Conservation (phyloP, 2,113 vertebrate genomes). For the Sphyrna mokarran region DNA sequence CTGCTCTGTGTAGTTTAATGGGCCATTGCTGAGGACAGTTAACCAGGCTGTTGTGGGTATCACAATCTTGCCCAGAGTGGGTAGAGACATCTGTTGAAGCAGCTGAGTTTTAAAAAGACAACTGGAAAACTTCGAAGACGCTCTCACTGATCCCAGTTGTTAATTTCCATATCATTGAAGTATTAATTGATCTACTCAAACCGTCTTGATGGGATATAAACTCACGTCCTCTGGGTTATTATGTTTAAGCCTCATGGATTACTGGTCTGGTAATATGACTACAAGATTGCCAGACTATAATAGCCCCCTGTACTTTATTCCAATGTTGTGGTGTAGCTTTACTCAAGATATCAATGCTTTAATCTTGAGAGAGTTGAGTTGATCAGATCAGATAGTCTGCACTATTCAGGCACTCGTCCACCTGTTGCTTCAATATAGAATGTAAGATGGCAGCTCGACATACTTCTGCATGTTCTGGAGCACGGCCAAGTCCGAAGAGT, state of each 20-base stretch:
- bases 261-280: background rate
- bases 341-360: background rate
- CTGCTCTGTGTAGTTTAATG: background rate
- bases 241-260: background rate
- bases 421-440: constrained; percentile 2
- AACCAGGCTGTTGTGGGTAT: background rate
- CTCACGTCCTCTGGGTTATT: background rate
- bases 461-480: background rate
- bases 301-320: background rate
- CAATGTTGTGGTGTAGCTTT: background rate
- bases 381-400: background rate
- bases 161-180: background rate
- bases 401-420: background rate
- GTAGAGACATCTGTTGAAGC: background rate
- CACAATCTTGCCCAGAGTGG: background rate
- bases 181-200: background rate
- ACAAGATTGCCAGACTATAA: background rate
- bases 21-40: background rate
- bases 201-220: background rate
- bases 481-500: background rate
- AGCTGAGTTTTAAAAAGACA: background rate
- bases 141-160: background rate
- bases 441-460: background rate
- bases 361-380: background rate
- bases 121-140: background rate